Base-by-base conservation (phyloP, 2,797 vertebrate genomes). In the Lindbergichthys nudifrons region DNA sequence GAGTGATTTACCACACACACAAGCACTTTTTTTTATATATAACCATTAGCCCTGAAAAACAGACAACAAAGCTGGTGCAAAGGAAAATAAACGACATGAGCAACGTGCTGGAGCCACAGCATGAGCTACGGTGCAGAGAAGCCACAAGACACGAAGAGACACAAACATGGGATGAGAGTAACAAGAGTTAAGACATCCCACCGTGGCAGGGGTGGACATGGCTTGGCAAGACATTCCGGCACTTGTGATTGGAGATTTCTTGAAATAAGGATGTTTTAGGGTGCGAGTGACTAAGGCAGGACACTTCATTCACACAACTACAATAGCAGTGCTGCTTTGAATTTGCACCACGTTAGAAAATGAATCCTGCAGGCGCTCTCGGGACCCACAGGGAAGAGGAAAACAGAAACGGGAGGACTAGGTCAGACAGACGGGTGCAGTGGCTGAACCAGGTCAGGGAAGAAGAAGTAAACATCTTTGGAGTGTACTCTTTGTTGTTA, bases 201-300 rank as follows among this genome's bases (percentile, higher is more conserved):
- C 89, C 77, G 16, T 51, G 79, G 75, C 72, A 57, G 84, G 50
- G 82, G 91, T 82, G 83, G 91, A 90, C 88, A 90, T 93, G 92
- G 93, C 92, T 94, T 93, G 88, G 90, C 85, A 86, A 94, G 89
- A 92, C 91, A 90, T 92, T 94, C 91, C 87, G 93, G 95, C 93
- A 94, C 94, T 95, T 95, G 92, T 94, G 92, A 93, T 93, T 90
- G 87, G 89, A 90, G 81, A 67, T 88, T 88, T 91, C 70, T 92
- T 80, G 63, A 84, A 88, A 71, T 81, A 73, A 86, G 75, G 66
- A 78, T 62, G 59, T 56, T 80, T 67, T 21, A 48, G 75, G 87
- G 78, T 65, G 83, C 65, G 81, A 66, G 72, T 60, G 86, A 87
- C 88, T 86, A 86, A 91, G 92, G 92, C 85, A 88, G 83, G 81